Conservation (phyloP, 2,888 invertebrate species). For the Mayetiola destructor region DNA sequence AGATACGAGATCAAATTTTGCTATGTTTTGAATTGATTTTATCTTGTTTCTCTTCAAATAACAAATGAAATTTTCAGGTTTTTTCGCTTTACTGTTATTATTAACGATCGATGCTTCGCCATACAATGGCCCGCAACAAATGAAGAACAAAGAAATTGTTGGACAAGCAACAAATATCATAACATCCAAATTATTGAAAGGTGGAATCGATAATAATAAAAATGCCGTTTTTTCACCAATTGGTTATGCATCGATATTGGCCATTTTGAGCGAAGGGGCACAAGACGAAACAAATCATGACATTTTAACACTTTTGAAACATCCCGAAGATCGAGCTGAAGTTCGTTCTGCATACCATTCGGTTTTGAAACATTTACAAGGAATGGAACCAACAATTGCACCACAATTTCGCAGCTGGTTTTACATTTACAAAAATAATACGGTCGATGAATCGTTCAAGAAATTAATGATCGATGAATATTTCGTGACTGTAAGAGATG, state of each 20-base stretch:
- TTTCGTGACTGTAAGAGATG: conserved; percentile 45
- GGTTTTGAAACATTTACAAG: conserved; percentile 18
- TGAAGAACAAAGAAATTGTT: conserved; percentile 10
- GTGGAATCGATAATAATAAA: conserved; percentile 29
- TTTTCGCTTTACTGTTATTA: background rate
- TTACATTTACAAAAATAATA: conserved; percentile 51
- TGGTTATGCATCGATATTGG: conserved; percentile 47
- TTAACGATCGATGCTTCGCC: background rate
- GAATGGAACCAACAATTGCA: conserved; percentile 30
- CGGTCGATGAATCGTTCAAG: conserved; percentile 45
- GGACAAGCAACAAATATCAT: conserved; percentile 13
- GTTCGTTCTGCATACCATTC: conserved; percentile 16
- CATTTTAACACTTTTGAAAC: conserved; percentile 40
- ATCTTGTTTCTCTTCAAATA: background rate
- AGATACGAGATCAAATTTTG: background rate
- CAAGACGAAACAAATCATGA: conserved; percentile 44
- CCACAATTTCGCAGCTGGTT: conserved; percentile 52
- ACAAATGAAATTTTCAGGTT: background rate
- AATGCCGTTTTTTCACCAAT: conserved; percentile 51
- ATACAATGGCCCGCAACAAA: background rate
- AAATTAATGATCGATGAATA: conserved; percentile 44
- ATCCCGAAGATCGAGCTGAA: conserved; percentile 36
- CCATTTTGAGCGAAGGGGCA: conserved; percentile 48
- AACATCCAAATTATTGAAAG: conserved; percentile 13
- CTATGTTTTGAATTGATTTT: background rate